A percentile compares a stretch with the other conserved stretches of the same genome.
Conservation (phyloP, 2,888 invertebrate genomes). For the Xestia xanthographa region DNA sequence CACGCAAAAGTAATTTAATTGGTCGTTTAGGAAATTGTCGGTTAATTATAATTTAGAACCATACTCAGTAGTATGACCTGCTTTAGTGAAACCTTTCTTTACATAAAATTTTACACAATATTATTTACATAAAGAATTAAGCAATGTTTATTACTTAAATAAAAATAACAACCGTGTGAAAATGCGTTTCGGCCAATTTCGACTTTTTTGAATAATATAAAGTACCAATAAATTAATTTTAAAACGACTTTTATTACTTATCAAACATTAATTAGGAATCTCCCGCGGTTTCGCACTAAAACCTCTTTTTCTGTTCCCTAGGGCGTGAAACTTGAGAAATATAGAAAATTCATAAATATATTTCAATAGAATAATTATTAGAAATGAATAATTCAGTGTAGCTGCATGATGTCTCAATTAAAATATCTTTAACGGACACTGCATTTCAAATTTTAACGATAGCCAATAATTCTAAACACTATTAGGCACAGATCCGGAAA, state of each 20-base stretch:
- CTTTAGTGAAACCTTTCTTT: neutral
- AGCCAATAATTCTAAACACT: conserved; percentile 1
- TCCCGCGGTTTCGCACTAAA: conserved; percentile 53
- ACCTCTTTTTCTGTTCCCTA: conserved; percentile 33
- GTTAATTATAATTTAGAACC: neutral
- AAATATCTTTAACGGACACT: conserved; percentile 20
- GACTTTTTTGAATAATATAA: conserved; percentile 57
- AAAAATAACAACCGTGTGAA: conserved; percentile 31
- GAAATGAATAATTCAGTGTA: conserved; percentile 49
- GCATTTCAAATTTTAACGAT: conserved; percentile 26
- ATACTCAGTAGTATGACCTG: neutral
- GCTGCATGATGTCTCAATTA: conserved; percentile 49
- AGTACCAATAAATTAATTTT: conserved; percentile 51
- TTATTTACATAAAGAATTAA: neutral
- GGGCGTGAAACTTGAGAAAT: conserved; percentile 50
- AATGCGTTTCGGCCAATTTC: conserved; percentile 30
- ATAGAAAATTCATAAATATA: conserved; percentile 43
- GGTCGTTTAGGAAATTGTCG: neutral
- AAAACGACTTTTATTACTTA: conserved; percentile 36
- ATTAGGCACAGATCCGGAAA: neutral
- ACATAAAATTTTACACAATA: neutral
- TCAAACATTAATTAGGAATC: conserved; percentile 43
- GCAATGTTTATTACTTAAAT: conserved; percentile 17
- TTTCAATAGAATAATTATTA: conserved; percentile 36
- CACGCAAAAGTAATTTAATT: neutral